Percentiles rank a stretch among this genome's conserved stretches.
These are phyloP conservation scores for Fundulus diaphanus DNA, from an alignment of 2,797 vertebrate genomes.

Conservation along the genomic window DNA sequence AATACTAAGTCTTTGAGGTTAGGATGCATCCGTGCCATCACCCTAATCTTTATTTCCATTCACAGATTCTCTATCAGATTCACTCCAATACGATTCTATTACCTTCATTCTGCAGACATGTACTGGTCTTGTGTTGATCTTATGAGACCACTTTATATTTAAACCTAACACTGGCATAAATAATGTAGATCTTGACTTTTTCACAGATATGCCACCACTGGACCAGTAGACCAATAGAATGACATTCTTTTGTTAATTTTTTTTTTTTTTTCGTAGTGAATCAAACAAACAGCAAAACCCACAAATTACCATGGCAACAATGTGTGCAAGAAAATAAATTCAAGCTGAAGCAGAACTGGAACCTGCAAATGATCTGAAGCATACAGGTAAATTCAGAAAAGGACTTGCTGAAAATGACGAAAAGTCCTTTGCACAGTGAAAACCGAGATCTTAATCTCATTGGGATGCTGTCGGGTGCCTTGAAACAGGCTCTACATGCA, in stretches of 20 bases:
- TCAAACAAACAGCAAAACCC: not conserved
- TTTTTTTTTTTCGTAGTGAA: too few species aligned
- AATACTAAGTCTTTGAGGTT: not conserved
- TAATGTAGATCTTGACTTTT: not conserved
- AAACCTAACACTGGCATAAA: not conserved
- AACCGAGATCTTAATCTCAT: not conserved
- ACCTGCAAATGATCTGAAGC: not conserved
- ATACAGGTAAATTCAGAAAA: not conserved
- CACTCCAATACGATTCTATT: not conserved
- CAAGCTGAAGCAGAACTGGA: not conserved
- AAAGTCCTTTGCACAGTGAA: not conserved
- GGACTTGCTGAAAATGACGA: not conserved
- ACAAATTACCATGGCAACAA: not conserved
- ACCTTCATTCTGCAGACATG: not conserved
- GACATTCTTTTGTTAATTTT: not conserved
- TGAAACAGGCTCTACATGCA: not conserved
- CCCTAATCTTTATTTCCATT: not conserved
- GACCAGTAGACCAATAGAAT: not conserved
- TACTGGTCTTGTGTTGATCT: not conserved
- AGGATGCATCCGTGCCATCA: not conserved
- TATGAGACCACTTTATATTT: not conserved
- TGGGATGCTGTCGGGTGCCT: not conserved
- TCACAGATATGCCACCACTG: not conserved
- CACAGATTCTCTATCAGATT: not conserved
- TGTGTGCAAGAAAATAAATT: not conserved